These are phyloP conservation scores for Trimorus sp. DNA, from an alignment of 2,888 invertebrate genomes.

Conservation along the genomic window DNA sequence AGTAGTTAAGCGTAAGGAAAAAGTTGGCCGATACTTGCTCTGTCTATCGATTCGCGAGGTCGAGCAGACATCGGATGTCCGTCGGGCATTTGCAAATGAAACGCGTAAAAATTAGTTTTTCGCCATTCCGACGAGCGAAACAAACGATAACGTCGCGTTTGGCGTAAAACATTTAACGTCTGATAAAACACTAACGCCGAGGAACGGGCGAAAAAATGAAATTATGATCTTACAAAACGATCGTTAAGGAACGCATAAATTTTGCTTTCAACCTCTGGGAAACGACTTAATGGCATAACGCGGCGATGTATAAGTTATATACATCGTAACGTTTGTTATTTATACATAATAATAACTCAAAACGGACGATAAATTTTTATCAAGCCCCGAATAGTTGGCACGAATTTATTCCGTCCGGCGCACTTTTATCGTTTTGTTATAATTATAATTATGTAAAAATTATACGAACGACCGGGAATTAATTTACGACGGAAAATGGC, in stretches of 20 bases:
- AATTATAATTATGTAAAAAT: constrained; percentile 57
- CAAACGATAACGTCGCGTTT: constrained; percentile 29
- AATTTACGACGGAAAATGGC: constrained; percentile 55
- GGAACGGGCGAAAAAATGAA: constrained; percentile 17
- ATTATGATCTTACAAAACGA: constrained; percentile 58
- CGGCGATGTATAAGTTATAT: constrained; percentile 42
- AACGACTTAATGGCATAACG: constrained; percentile 47
- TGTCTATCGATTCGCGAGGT: not conserved
- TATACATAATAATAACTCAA: constrained; percentile 54
- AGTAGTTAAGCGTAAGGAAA: no score
- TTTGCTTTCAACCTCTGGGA: constrained; percentile 55
- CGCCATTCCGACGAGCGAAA: constrained; percentile 26
- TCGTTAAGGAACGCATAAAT: constrained; percentile 56
- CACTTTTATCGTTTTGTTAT: constrained; percentile 31
- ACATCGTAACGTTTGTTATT: constrained; percentile 56
- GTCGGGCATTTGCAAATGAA: constrained; percentile 13
- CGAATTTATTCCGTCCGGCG: constrained; percentile 31
- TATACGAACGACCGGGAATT: constrained; percentile 43
- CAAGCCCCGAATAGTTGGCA: constrained; percentile 32
- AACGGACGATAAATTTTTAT: constrained; percentile 38
- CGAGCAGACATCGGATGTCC: constrained; percentile 12
- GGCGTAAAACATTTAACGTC: constrained; percentile 40
- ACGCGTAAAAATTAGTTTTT: constrained; percentile 33
- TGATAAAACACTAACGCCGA: constrained; percentile 42
- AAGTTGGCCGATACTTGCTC: no score